Conservation (phyloP, 2,113 vertebrate species). For the Macquaria australasica region DNA sequence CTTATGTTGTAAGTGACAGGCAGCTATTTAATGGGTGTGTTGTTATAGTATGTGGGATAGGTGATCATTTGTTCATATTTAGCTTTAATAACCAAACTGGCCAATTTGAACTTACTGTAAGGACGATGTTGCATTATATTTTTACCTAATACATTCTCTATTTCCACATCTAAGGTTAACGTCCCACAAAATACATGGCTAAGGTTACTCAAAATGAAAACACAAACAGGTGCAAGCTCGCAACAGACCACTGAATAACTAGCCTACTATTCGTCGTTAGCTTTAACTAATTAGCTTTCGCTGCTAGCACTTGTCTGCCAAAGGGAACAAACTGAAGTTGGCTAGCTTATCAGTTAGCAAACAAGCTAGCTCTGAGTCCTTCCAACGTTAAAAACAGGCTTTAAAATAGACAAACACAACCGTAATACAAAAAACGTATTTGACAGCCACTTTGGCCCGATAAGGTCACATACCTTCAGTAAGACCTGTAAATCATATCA, state of each 20-base stretch:
- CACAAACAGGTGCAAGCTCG: not conserved
- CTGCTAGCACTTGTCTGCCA: constrained; percentile 16
- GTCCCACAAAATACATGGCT: not conserved
- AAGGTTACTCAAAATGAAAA: not conserved
- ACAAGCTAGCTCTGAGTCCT: constrained; percentile 55
- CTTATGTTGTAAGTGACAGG: constrained; percentile 60
- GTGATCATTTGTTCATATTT: not conserved
- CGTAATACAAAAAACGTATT: not conserved
- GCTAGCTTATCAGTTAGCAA: constrained; percentile 69
- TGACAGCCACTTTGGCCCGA: not conserved
- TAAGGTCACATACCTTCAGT: constrained; percentile 68
- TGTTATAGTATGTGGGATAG: not conserved
- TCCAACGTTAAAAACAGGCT: not conserved
- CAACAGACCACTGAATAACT: not conserved
- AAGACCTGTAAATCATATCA: constrained; percentile 49
- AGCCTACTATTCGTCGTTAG: not conserved
- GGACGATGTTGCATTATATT: not conserved
- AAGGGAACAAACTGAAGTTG: constrained; percentile 54
- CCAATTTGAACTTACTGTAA: fast-evolving
- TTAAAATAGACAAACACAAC: not conserved
- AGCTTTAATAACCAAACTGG: not conserved
- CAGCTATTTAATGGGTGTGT: constrained; percentile 25
- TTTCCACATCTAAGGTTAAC: not conserved
- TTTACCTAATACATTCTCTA: no score
- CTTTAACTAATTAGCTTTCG: not conserved